phyloP scores from a whole-genome alignment of 2,113 vertebrate genomes.

The Archilochus colubris region DNA sequence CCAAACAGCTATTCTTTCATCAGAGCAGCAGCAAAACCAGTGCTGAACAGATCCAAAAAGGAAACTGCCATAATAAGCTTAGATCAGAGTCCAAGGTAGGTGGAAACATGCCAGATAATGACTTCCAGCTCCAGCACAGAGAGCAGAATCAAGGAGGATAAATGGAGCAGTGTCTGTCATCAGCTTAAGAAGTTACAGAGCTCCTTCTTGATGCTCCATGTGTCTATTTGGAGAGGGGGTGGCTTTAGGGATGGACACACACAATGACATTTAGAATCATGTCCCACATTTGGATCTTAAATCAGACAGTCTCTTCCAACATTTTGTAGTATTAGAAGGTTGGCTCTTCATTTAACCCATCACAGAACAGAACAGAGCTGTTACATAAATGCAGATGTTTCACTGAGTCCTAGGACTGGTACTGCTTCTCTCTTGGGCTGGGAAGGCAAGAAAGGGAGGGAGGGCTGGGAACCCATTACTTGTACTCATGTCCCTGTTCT shows the following conservation, averaged over 20 bases:
- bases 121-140: conserved; percentile 24
- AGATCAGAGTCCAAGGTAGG: conserved; percentile 22
- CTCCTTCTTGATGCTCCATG: neutral
- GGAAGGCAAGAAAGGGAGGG: neutral
- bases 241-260: neutral
- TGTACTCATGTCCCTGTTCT: neutral
- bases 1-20: conserved; percentile 21
- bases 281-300: neutral
- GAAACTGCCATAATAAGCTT: conserved; percentile 44
- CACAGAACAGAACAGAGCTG: neutral
- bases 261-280: neutral
- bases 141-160: neutral
- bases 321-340: neutral
- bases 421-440: neutral
- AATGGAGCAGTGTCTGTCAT: conserved; percentile 11
- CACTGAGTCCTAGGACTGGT: neutral
- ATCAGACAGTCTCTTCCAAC: neutral
- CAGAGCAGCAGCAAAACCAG: neutral
- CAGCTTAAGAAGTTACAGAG: conserved; percentile 1
- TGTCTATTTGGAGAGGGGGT: neutral
- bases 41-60: neutral
- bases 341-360: neutral
- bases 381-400: neutral
- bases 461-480: neutral
- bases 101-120: conserved; percentile 33